These are phyloP conservation scores for Petrocephalus sullivani DNA, from an alignment of 2,797 vertebrate genomes.

Conservation along the genomic window DNA sequence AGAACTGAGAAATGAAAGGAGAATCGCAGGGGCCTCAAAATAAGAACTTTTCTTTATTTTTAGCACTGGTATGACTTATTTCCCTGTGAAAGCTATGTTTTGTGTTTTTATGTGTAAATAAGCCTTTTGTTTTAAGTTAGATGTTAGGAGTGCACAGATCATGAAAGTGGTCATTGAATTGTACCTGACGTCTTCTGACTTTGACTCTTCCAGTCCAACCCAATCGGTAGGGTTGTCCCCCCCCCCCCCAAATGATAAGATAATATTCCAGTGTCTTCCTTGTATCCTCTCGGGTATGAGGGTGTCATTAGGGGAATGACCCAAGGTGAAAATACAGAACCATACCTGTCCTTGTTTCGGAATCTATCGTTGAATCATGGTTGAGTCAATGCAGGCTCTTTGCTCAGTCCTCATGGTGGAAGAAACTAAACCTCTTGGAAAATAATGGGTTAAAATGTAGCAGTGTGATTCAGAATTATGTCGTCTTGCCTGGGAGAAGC, in stretches of 20 bases:
- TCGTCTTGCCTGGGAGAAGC: not conserved
- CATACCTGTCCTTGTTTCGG: not conserved
- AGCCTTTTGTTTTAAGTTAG: not conserved
- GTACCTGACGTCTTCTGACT: not conserved
- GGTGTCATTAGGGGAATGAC: not conserved
- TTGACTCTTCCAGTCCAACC: not conserved
- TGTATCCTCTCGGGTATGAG: not conserved
- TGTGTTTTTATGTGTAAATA: not conserved
- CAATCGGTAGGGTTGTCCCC: not conserved
- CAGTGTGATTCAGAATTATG: not conserved
- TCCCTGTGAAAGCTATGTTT: not conserved
- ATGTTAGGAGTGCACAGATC: not conserved
- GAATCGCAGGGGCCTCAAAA: not conserved
- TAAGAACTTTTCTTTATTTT: not conserved
- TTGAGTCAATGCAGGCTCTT: not conserved
- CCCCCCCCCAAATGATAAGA: not conserved
- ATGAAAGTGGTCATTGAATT: not conserved
- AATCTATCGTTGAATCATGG: not conserved
- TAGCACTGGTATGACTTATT: not conserved
- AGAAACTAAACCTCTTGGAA: not conserved
- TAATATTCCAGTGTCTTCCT: not conserved
- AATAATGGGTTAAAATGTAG: not conserved
- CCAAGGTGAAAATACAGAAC: not conserved
- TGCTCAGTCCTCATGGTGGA: not conserved
- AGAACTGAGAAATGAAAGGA: not conserved